Evolutionary conservation across 1,140 invertebrate genomes (phyloP), one percentile per base, ranked within the genome.

Genomic region (Chrysomallon squamiferum): DNA sequence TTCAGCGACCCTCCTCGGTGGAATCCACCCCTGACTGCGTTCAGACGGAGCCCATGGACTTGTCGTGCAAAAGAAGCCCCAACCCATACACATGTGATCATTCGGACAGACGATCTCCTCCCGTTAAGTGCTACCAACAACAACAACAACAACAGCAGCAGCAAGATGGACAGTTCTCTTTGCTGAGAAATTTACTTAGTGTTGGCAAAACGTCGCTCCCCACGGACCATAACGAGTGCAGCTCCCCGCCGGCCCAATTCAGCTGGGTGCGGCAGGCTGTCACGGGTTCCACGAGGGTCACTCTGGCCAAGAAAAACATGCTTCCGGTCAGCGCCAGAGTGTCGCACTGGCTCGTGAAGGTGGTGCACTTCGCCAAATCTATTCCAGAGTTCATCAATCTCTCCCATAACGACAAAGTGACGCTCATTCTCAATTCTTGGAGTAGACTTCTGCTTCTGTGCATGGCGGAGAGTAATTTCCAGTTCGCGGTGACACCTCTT

Each of bases 401-500:
- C 57, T 75, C 78, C 41, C 76, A 79, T 54, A 77, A 80, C 62
- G 83, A 85, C 72, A 75, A 80, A 69, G 50, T 81, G 30, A 78
- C 79, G n/a, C 65, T 85, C 27, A 68, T 84, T 15, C 63, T 81
- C 41, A 76, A 79, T 62, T 77, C 82, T 0, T 84, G 83, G 81
- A 77, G 80, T 9, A 62, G 81, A 9, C 62, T 85, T 11, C 63
- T 85, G 63, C 67, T 84, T 5, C 66, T 85, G 20, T 79, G 78
- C 61, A 83, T 85, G 83, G 78, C 82, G 0, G 83, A 85, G 73
- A 78, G 75, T 56, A 82, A 85, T 68, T 83, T 83, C 65, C 75
- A 83, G 62, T 85, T 84, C 62, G 82, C 79, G 27, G 82, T 84
- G 9, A 84, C 80, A 13, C 79, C 80, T 1, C 59, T 75, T 13